These are phyloP conservation scores for Agonum fuliginosum DNA, from an alignment of 2,888 invertebrate genomes.

Conservation along the genomic window DNA sequence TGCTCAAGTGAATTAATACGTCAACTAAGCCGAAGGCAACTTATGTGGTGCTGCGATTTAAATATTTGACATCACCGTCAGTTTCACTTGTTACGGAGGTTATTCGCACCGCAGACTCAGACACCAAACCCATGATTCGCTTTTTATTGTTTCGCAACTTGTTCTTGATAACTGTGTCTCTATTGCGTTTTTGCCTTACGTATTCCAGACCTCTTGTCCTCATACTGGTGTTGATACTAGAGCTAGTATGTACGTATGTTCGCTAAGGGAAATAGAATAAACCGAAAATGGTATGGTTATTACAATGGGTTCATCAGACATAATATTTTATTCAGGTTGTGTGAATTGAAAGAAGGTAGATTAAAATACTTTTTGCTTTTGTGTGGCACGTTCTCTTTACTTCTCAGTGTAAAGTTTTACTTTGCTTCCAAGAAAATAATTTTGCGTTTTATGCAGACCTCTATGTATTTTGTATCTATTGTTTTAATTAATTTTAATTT, in stretches of 20 bases:
- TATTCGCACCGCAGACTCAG: slow-evolving; percentile 15
- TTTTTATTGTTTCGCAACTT: slow-evolving; percentile 10
- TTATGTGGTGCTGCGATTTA: slow-evolving; percentile 5
- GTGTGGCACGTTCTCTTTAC: not conserved
- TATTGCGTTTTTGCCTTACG: too few relatives aligned
- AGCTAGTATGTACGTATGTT: not conserved
- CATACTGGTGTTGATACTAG: not conserved
- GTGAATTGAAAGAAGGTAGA: not conserved
- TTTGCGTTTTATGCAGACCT: too few relatives aligned
- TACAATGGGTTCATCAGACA: not conserved
- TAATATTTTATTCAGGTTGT: not conserved
- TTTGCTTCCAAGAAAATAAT: too few relatives aligned
- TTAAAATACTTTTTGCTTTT: not conserved
- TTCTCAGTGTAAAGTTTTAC: too few relatives aligned
- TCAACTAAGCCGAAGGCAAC: slow-evolving; percentile 1
- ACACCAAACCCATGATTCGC: not conserved
- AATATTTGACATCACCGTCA: slow-evolving; percentile 35
- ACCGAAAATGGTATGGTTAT: not conserved
- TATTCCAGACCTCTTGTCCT: not conserved
- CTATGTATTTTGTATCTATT: too few relatives aligned
- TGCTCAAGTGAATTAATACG: not conserved
- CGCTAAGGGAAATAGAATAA: too few relatives aligned
- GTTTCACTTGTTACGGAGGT: slow-evolving; percentile 37
- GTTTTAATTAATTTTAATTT: too few relatives aligned
- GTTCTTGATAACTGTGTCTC: not conserved